Conservation (phyloP, 2,113 vertebrate species). For the Dipodomys spectabilis region DNA sequence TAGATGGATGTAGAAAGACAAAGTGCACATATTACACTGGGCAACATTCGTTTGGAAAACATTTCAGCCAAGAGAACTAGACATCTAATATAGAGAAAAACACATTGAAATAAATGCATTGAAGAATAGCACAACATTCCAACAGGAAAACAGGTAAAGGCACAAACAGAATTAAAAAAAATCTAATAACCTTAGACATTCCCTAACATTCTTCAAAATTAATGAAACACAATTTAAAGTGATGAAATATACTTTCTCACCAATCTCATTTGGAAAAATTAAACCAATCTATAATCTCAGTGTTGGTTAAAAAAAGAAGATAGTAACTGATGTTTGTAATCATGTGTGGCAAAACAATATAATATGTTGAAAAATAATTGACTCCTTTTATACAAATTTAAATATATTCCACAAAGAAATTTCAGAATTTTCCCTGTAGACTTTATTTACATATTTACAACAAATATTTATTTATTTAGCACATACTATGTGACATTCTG, state of each 20-base stretch:
- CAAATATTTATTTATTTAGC: neutral
- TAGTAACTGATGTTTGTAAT: neutral
- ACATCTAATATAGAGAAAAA: neutral
- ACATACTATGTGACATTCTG: neutral
- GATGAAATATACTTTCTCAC: constrained; percentile 7
- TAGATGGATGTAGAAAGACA: neutral
- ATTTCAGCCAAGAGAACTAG: neutral
- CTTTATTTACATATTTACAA: neutral
- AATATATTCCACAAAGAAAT: constrained; percentile 16
- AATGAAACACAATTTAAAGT: constrained; percentile 44
- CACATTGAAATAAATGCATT: neutral
- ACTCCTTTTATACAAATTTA: neutral
- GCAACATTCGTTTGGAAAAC: neutral
- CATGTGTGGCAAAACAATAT: neutral
- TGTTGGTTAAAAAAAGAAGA: neutral
- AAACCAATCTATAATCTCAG: neutral
- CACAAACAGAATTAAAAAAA: constrained; percentile 6
- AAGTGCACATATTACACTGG: constrained; percentile 1
- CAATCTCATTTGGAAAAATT: constrained; percentile 37
- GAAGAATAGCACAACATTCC: neutral
- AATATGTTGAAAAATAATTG: neutral
- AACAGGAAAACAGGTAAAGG: neutral
- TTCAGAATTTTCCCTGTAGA: neutral
- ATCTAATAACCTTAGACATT: neutral
- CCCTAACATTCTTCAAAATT: constrained; percentile 49